A percentile compares a stretch with the other conserved stretches of the same genome.
These are phyloP conservation scores for Tarsius wallacei DNA, from an alignment of 2,797 vertebrate genomes.

Conservation along the genomic window DNA sequence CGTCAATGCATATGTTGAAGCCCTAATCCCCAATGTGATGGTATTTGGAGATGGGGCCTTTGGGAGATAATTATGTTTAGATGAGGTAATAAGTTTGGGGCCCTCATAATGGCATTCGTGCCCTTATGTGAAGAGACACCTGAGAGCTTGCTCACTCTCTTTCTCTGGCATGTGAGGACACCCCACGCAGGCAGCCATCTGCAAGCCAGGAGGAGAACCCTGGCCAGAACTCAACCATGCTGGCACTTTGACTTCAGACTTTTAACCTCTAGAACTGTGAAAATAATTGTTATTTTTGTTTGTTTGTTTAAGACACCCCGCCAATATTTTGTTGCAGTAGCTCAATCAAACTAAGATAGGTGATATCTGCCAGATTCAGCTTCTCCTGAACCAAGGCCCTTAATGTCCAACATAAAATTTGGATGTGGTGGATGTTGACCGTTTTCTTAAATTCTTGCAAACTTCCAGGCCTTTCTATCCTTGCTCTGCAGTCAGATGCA, in stretches of 20 bases:
- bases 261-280: neutral
- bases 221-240: neutral
- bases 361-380: neutral
- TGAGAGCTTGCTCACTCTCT: neutral
- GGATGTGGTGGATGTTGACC: constrained; percentile 14
- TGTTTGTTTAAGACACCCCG: neutral
- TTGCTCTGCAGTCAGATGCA: neutral
- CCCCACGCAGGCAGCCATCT: neutral
- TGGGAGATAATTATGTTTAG: neutral
- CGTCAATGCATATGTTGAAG: neutral
- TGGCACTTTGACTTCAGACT: neutral
- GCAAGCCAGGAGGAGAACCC: neutral
- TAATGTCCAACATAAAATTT: constrained; percentile 17
- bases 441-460: neutral
- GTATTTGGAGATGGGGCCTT: neutral
- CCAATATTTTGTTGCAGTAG: neutral
- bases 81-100: neutral
- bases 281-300: neutral
- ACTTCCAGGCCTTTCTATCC: neutral
- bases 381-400: neutral
- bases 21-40: neutral
- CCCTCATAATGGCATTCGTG: neutral
- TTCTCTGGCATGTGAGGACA: neutral
- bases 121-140: neutral
- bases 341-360: neutral